phyloP scores from a whole-genome alignment of 53 echinoderm and acorn worm species.

The Holothuria leucospilota region DNA sequence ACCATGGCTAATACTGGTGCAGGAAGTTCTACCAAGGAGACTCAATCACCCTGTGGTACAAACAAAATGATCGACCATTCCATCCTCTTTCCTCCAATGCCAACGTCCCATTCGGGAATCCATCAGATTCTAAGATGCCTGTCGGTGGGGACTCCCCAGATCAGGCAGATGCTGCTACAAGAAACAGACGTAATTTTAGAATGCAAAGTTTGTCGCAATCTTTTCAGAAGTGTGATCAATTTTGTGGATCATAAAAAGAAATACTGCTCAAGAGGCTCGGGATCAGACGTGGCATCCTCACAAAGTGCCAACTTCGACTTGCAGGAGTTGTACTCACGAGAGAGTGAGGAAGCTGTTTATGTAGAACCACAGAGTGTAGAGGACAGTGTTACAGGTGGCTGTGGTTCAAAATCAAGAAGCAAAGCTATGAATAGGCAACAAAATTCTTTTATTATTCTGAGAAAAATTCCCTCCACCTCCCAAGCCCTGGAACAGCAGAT shows the following conservation, averaged over 20 bases:
- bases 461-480: slow-evolving; percentile 80
- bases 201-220: slow-evolving; percentile 84
- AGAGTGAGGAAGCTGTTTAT: slow-evolving; percentile 65
- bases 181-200: slow-evolving; percentile 91
- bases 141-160: slow-evolving; percentile 73
- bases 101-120: slow-evolving; percentile 77
- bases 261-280: slow-evolving; percentile 67
- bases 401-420: slow-evolving; percentile 41
- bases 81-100: slow-evolving; percentile 72
- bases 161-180: slow-evolving; percentile 79
- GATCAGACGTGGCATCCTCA: slow-evolving; percentile 10
- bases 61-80: slow-evolving; percentile 39
- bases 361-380: slow-evolving; percentile 63
- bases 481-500: slow-evolving; percentile 93
- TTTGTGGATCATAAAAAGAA: slow-evolving; percentile 92
- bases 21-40: slow-evolving; percentile 23
- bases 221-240: slow-evolving; percentile 89
- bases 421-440: slow-evolving; percentile 28
- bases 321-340: slow-evolving; percentile 62
- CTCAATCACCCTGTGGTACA: background rate
- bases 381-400: background rate
- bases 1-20: slow-evolving; percentile 17
- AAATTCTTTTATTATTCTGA: slow-evolving; percentile 69
- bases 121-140: slow-evolving; percentile 87
- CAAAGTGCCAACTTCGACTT: slow-evolving; percentile 52